These are phyloP conservation scores for Papilio gigon DNA, from an alignment of 2,888 invertebrate genomes.

Conservation along the genomic window DNA sequence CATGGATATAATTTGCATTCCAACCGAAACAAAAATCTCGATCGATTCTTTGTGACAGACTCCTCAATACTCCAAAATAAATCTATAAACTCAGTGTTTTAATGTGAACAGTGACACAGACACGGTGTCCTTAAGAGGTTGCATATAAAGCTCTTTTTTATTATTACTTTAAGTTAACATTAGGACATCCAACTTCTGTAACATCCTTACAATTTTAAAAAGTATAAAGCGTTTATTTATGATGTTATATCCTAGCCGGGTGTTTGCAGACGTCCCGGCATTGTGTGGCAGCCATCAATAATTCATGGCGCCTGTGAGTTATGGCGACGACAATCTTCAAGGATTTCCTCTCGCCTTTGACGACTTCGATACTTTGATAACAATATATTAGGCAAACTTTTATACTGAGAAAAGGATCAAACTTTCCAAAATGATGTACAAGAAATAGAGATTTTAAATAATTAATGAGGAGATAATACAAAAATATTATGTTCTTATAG, in stretches of 20 bases:
- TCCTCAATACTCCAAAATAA: background rate
- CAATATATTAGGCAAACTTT: constrained; percentile 36
- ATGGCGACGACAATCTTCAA: constrained; percentile 62
- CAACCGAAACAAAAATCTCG: background rate
- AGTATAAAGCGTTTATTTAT: constrained; percentile 52
- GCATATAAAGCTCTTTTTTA: too few relatives aligned
- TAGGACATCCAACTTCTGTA: background rate
- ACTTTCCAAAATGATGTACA: constrained; percentile 30
- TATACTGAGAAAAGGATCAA: background rate
- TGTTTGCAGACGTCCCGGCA: constrained; percentile 44
- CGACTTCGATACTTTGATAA: constrained; percentile 46
- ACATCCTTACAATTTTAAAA: constrained; percentile 46
- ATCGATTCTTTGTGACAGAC: background rate
- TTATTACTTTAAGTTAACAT: background rate
- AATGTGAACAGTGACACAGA: background rate
- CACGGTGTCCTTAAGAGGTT: too few relatives aligned
- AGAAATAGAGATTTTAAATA: background rate
- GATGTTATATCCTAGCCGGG: constrained; percentile 49
- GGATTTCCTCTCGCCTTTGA: constrained; percentile 61
- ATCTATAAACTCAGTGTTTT: too few relatives aligned
- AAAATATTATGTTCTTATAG: too few relatives aligned
- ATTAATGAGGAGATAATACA: too few relatives aligned
- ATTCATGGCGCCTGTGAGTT: constrained; percentile 69
- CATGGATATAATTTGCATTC: background rate
- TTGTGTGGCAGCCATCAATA: constrained; percentile 64